Evolutionary conservation across 2,797 vertebrate genomes (phyloP).

Genomic region (Mus caroli): DNA sequence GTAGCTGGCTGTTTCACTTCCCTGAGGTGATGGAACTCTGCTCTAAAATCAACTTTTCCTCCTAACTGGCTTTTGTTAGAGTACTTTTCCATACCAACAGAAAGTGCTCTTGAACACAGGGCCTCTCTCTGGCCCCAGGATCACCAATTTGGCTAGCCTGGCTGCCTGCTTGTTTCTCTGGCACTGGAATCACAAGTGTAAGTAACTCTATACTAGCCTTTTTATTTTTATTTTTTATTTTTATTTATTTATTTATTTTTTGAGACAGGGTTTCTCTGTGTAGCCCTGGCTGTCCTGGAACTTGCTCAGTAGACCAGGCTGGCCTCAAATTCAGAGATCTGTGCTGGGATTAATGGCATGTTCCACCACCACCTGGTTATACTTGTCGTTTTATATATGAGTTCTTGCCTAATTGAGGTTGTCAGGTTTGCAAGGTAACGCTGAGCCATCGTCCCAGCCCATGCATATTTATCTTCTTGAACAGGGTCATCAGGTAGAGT

Average conservation of each 20-base stretch:
- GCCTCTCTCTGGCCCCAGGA: not conserved
- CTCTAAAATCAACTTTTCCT: not conserved
- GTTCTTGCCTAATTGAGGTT: not conserved
- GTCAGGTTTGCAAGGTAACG: not conserved
- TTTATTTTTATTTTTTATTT: too few relatives aligned
- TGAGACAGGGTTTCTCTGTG: too few relatives aligned
- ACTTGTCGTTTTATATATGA: not conserved
- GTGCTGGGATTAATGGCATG: too few relatives aligned
- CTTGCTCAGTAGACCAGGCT: too few relatives aligned
- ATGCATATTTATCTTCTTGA: not conserved
- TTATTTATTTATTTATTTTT: too few relatives aligned
- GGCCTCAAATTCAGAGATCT: too few relatives aligned
- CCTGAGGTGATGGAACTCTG: not conserved
- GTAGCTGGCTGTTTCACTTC: not conserved
- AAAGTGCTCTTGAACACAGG: not conserved
- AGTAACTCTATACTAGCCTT: too few relatives aligned
- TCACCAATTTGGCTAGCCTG: not conserved
- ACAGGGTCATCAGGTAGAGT: not conserved
- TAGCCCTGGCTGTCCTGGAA: too few relatives aligned
- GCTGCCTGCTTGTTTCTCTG: not conserved
- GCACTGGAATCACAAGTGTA: not conserved
- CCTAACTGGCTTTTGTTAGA: not conserved
- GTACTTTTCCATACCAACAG: not conserved
- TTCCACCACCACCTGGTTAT: not conserved
- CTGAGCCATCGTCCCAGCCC: not conserved